Evolutionary conservation across 2,113 vertebrate genomes (phyloP).

Genomic region (Stomatorhinus ivindoensis): DNA sequence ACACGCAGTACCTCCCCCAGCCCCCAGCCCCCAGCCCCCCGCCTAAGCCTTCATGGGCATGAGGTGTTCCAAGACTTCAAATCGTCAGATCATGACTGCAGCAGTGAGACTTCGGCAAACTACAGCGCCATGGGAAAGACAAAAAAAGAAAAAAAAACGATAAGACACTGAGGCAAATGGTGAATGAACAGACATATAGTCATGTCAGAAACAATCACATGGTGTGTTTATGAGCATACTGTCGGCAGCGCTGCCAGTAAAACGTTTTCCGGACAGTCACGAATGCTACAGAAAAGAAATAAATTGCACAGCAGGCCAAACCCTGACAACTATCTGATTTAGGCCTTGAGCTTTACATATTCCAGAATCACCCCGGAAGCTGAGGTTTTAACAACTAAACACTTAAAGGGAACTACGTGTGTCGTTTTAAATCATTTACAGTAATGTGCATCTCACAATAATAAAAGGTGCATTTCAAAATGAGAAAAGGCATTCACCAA

Average conservation of each 20-base stretch:
- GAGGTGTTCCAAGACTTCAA: conserved; percentile 9
- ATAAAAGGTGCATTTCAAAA: not conserved
- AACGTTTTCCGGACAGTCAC: not conserved
- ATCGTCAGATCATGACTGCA: conserved; percentile 21
- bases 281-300: not conserved
- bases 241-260: not conserved
- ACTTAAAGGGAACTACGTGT: not conserved
- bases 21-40: not conserved
- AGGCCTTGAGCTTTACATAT: not conserved
- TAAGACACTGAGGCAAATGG: not conserved
- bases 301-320: not conserved
- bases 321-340: not conserved
- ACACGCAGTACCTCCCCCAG: not conserved
- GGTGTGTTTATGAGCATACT: not conserved
- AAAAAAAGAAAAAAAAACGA: not conserved
- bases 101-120: not conserved
- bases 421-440: not conserved
- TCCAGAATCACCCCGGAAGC: conserved; percentile 2
- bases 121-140: not conserved
- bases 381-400: not conserved
- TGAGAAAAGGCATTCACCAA: not conserved
- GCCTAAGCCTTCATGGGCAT: not conserved
- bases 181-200: not conserved
- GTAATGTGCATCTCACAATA: not conserved
- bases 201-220: not conserved